Evolutionary conservation across 2,113 vertebrate genomes (phyloP).

Genomic region (Hydropotes inermis): DNA sequence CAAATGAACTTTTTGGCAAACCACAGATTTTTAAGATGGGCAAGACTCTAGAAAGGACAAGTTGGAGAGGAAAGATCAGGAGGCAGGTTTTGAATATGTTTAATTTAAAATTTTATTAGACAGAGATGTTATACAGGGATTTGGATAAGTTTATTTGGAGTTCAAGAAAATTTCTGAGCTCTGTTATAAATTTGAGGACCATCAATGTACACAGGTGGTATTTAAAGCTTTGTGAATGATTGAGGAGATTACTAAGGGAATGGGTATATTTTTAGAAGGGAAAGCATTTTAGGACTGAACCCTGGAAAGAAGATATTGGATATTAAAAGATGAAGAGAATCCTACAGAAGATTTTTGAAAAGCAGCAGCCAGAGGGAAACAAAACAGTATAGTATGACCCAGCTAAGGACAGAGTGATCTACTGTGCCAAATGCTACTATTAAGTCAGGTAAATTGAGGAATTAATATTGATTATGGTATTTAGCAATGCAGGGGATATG

Average conservation of each 20-base stretch:
- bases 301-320: not conserved
- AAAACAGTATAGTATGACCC: not conserved
- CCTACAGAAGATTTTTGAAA: not conserved
- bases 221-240: not conserved
- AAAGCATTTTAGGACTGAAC: not conserved
- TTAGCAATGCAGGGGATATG: not conserved
- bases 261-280: not conserved
- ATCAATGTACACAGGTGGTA: not conserved
- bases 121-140: not conserved
- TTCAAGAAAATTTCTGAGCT: not conserved
- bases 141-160: not conserved
- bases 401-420: not conserved
- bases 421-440: not conserved
- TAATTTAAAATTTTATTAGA: not conserved
- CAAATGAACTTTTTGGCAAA: not conserved
- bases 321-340: not conserved
- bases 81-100: not conserved
- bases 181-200: not conserved
- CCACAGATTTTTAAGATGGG: not conserved
- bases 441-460: not conserved
- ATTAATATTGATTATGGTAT: not conserved
- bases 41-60: not conserved
- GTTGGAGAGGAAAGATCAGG: not conserved
- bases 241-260: not conserved
- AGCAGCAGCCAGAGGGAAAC: not conserved